Base-by-base conservation (phyloP, 1,140 invertebrate genomes). In the Pemphigus obesinymphae region DNA sequence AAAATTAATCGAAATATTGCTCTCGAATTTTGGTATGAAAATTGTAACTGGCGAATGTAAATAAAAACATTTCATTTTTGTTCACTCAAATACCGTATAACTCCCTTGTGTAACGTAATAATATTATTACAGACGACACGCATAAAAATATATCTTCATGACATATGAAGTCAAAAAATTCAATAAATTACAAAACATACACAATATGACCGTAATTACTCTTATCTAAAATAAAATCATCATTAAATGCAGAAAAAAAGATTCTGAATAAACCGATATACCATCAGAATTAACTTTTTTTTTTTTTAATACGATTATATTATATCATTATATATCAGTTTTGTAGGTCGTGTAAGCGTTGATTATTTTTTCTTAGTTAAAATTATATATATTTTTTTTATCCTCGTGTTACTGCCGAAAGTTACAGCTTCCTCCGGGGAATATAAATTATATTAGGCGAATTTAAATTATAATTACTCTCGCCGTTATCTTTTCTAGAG, bases 391-490 rank as follows among this genome's bases (percentile, higher is more conserved):
- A 40, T 72, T 72, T 48, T 45, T 45, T 48, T 17, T n/a, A n/a
- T 55, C 17, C 34, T 1, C 15, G n/a, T 29, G 37, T 40, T 40
- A 10, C 37, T 26, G 23, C 26, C 48, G 48, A 72, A 45, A 48
- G 40, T 72, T 72, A 72, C 23, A 29, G 43, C 15, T 48, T 29
- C 17, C 43, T 72, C 43, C 20, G n/a, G 68, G 17, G 68, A 48
- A 29, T 48, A 72, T 72, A 72, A 45, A 72, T 72, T 72, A 48
- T 72, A 31, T 31, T 72, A 48, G 68, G 31, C 43, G 43, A 50
- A 73, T 50, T 73, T 31, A 50, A 73, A 73, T 73, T 73, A 73
- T 73, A 73, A 73, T 73, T 73, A 73, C 29, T 31, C 43, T 50
- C 45, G 45, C 45, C 70, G 43, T 73, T 73, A 73, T 73, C 43